phyloP scores from a whole-genome alignment of 1,140 invertebrate genomes.

The Pygmarrhopalites habei region DNA sequence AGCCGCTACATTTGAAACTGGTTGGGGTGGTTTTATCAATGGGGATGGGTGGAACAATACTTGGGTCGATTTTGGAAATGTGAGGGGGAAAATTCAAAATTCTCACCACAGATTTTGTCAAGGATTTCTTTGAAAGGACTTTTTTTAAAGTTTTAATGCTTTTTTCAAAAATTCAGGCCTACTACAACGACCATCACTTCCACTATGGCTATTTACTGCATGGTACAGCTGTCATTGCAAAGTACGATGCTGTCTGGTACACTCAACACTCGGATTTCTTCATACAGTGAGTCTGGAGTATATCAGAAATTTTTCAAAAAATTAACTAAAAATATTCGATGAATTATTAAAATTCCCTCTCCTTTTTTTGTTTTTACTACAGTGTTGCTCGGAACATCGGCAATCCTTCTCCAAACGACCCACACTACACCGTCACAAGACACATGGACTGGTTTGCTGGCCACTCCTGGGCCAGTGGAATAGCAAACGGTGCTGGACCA shows the following conservation, averaged over 20 bases:
- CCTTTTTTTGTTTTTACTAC: background rate
- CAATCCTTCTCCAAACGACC: slow-evolving; percentile 17
- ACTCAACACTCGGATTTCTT: slow-evolving; percentile 14
- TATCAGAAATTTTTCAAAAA: background rate
- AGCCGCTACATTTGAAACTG: slow-evolving; percentile 13
- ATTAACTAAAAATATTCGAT: background rate
- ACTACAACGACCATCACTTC: background rate
- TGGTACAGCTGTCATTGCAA: slow-evolving; percentile 17
- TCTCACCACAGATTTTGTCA: background rate
- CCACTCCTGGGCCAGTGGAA: slow-evolving; percentile 20
- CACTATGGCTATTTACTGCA: slow-evolving; percentile 13
- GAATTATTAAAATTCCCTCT: background rate
- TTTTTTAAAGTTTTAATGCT: background rate
- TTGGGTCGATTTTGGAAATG: background rate
- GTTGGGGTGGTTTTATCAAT: slow-evolving; percentile 22
- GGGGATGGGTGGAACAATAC: background rate
- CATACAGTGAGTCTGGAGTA: slow-evolving; percentile 3
- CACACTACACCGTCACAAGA: slow-evolving; percentile 11
- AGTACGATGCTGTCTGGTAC: slow-evolving; percentile 14
- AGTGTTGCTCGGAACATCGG: slow-evolving; percentile 15
- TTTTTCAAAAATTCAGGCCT: slow-evolving; percentile 1
- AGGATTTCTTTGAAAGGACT: slow-evolving; percentile 9
- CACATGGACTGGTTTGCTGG: slow-evolving; percentile 22
- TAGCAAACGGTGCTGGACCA: background rate
- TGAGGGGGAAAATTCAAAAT: background rate